Percentiles rank a stretch among this genome's conserved stretches.
Conservation (phyloP, 1,140 invertebrate species). For the Drosophila repleta region DNA sequence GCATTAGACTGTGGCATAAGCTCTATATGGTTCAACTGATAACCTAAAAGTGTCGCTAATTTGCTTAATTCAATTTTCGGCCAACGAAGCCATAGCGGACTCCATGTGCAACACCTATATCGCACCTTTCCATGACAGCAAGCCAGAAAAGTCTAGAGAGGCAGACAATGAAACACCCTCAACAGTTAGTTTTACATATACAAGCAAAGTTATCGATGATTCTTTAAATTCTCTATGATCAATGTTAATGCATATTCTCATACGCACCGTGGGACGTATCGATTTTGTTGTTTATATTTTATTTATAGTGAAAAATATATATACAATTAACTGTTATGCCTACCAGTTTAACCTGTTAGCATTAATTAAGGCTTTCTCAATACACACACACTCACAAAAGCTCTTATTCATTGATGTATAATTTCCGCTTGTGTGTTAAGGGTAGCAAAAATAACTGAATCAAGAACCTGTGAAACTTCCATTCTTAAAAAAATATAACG, state of each 20-base stretch:
- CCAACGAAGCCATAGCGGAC: conserved; percentile 58
- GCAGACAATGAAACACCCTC: no score
- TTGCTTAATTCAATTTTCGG: conserved; percentile 74
- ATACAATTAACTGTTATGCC: no score
- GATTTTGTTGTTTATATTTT: no score
- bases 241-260: no score
- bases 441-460: conserved; percentile 42
- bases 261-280: no score
- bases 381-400: conserved; percentile 1
- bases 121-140: conserved; percentile 16
- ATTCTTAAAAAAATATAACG: conserved; percentile 54
- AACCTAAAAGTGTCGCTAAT: conserved; percentile 74
- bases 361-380: conserved; percentile 24
- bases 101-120: conserved; percentile 35
- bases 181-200: no score
- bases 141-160: conserved; percentile 17
- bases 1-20: conserved; percentile 18
- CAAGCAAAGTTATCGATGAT: no score
- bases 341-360: no score
- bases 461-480: conserved; percentile 29
- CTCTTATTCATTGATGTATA: conserved; percentile 35
- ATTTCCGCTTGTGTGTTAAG: conserved; percentile 30
- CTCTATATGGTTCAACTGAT: conserved; percentile 59
- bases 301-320: no score
- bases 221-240: no score